Evolutionary conservation across 2,888 invertebrate species (phyloP).

Genomic region (Drosophila pegasa): DNA sequence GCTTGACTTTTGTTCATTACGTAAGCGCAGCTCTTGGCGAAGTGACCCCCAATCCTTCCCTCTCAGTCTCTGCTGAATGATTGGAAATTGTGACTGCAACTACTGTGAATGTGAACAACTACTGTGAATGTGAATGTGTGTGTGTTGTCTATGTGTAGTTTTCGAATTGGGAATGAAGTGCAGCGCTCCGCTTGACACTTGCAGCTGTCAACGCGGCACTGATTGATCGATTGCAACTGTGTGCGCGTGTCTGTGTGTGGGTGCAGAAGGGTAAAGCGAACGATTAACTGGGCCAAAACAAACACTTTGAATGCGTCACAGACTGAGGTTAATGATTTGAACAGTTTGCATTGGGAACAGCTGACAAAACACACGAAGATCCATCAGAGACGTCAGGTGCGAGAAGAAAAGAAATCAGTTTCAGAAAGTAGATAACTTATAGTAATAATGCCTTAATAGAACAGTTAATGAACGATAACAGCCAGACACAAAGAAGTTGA

Average conservation of each 20-base stretch:
- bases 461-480: not conserved
- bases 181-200: constrained; percentile 75
- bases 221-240: constrained; percentile 66
- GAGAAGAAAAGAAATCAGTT: not conserved
- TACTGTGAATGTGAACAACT: constrained; percentile 6
- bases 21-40: constrained; percentile 55
- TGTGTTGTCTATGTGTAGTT: constrained; percentile 4
- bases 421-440: not conserved
- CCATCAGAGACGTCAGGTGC: constrained; percentile 15
- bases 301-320: constrained; percentile 24
- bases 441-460: not conserved
- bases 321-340: constrained; percentile 19
- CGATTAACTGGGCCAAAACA: constrained; percentile 51
- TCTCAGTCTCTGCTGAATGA: constrained; percentile 18
- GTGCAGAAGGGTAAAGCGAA: constrained; percentile 21
- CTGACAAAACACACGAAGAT: constrained; percentile 10
- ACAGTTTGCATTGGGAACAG: constrained; percentile 1
- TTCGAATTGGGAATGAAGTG: constrained; percentile 55
- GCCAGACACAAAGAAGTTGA: not conserved
- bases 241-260: constrained; percentile 7
- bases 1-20: constrained; percentile 75
- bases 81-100: constrained; percentile 37
- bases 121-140: constrained; percentile 12
- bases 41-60: not conserved
- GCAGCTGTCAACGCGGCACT: constrained; percentile 72